Percentiles rank a stretch among this genome's conserved stretches.
Evolutionary conservation across 2,113 vertebrate species (phyloP).

Genomic region (Oncorhynchus clarkii): DNA sequence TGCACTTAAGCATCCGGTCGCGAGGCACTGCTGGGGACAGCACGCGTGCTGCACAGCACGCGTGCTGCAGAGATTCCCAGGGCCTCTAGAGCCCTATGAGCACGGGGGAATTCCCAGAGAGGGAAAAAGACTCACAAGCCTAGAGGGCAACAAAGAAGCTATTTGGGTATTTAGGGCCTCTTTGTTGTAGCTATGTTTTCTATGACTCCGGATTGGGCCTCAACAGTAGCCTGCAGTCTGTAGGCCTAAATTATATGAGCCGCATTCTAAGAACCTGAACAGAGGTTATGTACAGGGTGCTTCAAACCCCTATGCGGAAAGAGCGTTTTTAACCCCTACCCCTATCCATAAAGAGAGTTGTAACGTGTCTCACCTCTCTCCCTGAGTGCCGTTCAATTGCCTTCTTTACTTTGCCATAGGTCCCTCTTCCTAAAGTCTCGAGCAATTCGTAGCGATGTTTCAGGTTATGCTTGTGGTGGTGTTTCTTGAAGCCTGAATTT

Average conservation of each 20-base stretch:
- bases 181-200: constrained; percentile 2
- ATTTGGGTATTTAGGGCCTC: constrained; percentile 13
- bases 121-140: constrained; percentile 39
- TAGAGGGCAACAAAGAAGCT: constrained; percentile 41
- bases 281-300: constrained; percentile 19
- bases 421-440: constrained; percentile 95
- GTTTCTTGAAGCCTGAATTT: constrained; percentile 88
- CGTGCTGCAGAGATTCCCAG: constrained; percentile 50
- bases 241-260: constrained; percentile 5
- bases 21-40: constrained; percentile 47
- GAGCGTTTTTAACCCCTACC: too few relatives aligned
- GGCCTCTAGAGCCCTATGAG: constrained; percentile 44
- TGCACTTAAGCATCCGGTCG: constrained; percentile 59
- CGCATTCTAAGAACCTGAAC: not conserved
- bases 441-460: constrained; percentile 97
- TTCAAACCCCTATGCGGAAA: not conserved
- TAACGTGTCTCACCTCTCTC: constrained; percentile 84
- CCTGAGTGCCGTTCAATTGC: constrained; percentile 94
- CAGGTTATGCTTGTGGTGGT: constrained; percentile 98
- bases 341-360: constrained; percentile 1
- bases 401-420: constrained; percentile 97
- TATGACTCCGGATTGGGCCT: not conserved
- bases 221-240: not conserved
- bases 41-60: constrained; percentile 59
- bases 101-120: constrained; percentile 53